Evolutionary conservation across 2,113 vertebrate genomes (phyloP).

Genomic region (Charadrius vociferus): DNA sequence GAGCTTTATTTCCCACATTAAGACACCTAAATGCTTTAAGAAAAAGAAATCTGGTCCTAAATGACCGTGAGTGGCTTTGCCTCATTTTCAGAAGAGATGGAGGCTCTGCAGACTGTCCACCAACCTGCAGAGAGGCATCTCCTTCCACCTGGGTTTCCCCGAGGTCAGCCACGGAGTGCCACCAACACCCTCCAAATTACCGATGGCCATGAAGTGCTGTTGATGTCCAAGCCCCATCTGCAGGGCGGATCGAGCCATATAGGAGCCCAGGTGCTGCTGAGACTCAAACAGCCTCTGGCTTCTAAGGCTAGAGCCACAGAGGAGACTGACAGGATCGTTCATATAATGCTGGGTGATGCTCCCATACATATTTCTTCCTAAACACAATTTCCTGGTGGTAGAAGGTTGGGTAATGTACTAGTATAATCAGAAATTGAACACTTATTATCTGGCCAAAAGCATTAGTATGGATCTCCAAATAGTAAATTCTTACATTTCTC

Average conservation of each 20-base stretch:
- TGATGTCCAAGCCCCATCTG: background rate
- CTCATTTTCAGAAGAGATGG: background rate
- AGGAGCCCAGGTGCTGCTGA: background rate
- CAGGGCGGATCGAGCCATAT: background rate
- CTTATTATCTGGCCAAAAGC: background rate
- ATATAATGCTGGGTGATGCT: background rate
- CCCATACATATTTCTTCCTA: background rate
- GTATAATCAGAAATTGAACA: background rate
- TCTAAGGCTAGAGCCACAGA: background rate
- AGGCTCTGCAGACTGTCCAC: background rate
- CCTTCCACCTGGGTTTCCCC: background rate
- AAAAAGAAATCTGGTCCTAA: background rate
- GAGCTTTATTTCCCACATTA: background rate
- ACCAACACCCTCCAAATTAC: background rate
- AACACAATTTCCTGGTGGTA: background rate
- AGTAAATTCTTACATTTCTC: background rate
- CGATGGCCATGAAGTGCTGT: rapidly evolving
- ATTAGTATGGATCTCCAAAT: background rate
- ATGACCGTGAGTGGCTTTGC: background rate
- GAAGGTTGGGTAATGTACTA: background rate
- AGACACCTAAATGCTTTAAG: background rate
- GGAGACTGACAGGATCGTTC: background rate
- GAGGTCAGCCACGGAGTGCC: rapidly evolving
- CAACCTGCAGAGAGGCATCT: background rate
- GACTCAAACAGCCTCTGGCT: background rate